Base-by-base conservation (phyloP, 2,797 vertebrate species). In the Graptemys geographica region DNA sequence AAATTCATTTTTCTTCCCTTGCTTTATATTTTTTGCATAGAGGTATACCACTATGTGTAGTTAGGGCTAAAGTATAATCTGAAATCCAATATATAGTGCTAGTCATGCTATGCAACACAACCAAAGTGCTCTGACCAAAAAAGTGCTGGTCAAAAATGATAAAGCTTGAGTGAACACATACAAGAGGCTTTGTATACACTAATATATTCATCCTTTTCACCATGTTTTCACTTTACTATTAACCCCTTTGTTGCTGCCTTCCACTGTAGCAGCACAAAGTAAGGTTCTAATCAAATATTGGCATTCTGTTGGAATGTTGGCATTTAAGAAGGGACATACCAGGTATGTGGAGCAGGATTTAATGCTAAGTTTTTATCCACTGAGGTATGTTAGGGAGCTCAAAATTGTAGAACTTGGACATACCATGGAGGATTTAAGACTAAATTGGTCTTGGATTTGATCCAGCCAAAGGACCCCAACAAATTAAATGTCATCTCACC, bases 1-100 rank as follows among this genome's bases (percentile, higher is more conserved):
- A 81, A 82, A 81, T 57, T 79, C 8, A 49, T 90, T 96, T 96
- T 82, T 87, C 83, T 92, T 87, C 51, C 5, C n/a, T 84, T 84
- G 49, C 37, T 95, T 93, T 86, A 80, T 11, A 25, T 91, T 90
- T 91, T 52, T 52, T 52, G n/a, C 44, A 27, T 10, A 57, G 85
- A 96, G 8, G 10, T 95, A 87, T 96, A 81, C 33, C 8, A n/a
- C 53, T 79, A 6, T 15, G 27, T 27, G 11, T 2, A 52, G n/a
- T 79, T 51, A 72, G 31, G 16, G 5, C 37, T 82, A 79, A 80
- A 6, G 28, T 11, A 83, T 9, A 10, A 76, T 84, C 18, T 41
- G 84, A 93, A 94, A 87, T 86, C 47, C 62, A 78, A 11, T 44
- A 21, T 37, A 4, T n/a, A 25, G 11, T 94, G 8, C 72, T 85